These are phyloP conservation scores for Chlorodrepanis virens DNA, from an alignment of 2,113 vertebrate genomes.

Conservation along the genomic window DNA sequence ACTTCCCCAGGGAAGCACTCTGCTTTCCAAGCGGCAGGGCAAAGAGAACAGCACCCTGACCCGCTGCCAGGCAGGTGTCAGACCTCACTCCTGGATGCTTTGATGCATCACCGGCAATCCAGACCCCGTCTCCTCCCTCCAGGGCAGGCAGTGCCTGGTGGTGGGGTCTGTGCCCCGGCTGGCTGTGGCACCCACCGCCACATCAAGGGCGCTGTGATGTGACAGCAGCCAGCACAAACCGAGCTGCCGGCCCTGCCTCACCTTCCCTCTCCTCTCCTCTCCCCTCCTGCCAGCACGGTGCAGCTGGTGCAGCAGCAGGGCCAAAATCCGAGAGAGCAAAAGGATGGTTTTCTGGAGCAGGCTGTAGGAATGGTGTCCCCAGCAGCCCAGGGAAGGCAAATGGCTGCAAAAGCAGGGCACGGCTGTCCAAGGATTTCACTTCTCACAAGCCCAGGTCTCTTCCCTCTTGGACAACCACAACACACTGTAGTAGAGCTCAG, in stretches of 20 bases:
- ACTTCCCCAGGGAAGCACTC: neutral
- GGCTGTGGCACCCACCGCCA: neutral
- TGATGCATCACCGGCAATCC: neutral
- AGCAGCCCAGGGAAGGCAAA: neutral
- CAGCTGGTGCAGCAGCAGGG: neutral
- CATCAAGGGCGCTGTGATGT: fast-evolving
- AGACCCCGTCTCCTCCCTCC: neutral
- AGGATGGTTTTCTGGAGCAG: neutral
- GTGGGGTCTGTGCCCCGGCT: neutral
- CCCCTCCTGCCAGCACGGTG: neutral
- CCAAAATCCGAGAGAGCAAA: neutral
- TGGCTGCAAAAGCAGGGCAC: neutral
- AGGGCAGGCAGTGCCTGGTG: neutral
- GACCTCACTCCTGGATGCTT: neutral
- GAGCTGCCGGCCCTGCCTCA: neutral
- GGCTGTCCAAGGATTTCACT: fast-evolving
- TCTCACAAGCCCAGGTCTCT: neutral
- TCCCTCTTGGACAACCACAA: neutral
- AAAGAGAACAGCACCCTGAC: neutral
- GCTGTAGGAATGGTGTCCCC: neutral
- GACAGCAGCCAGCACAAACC: neutral
- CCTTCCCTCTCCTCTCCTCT: neutral
- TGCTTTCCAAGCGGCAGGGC: neutral
- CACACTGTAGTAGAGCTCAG: neutral
- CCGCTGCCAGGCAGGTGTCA: neutral